Percentiles rank a stretch among this genome's conserved stretches.
Evolutionary conservation across 2,888 invertebrate species (phyloP).

Genomic region (Microctonus brassicae): DNA sequence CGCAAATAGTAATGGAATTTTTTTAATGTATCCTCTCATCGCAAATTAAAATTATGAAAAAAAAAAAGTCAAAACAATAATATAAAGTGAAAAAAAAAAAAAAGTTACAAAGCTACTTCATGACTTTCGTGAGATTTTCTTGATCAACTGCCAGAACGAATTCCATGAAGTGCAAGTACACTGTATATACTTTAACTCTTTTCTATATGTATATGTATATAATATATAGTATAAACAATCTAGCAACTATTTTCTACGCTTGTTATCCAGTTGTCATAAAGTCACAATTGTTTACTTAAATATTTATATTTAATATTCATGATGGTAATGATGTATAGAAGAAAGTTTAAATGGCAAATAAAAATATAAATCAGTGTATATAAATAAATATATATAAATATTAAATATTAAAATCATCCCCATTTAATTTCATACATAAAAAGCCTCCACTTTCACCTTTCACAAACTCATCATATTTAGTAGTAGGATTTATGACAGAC

Average conservation of each 20-base stretch:
- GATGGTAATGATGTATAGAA: background rate
- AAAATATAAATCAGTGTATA: background rate
- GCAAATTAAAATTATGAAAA: background rate
- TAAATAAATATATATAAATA: background rate
- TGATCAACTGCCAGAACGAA: constrained; percentile 52
- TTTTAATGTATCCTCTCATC: background rate
- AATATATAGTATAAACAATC: no score
- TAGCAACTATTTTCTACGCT: background rate
- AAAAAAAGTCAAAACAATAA: background rate
- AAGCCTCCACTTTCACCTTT: background rate
- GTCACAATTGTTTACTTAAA: background rate
- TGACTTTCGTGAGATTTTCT: constrained; percentile 56
- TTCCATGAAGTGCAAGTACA: constrained; percentile 35
- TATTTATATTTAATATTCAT: background rate
- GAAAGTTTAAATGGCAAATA: background rate
- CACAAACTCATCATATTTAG: background rate
- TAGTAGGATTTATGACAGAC: background rate
- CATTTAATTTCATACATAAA: background rate
- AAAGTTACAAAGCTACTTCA: constrained; percentile 8
- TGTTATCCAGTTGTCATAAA: constrained; percentile 2
- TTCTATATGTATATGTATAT: no score
- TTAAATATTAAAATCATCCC: background rate
- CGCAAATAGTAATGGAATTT: background rate
- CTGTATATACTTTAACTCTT: background rate
- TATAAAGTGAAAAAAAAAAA: background rate